Percentiles rank a stretch among this genome's conserved stretches.
phyloP scores from a whole-genome alignment of 2,797 vertebrate genomes.

The Phataginus tricuspis region DNA sequence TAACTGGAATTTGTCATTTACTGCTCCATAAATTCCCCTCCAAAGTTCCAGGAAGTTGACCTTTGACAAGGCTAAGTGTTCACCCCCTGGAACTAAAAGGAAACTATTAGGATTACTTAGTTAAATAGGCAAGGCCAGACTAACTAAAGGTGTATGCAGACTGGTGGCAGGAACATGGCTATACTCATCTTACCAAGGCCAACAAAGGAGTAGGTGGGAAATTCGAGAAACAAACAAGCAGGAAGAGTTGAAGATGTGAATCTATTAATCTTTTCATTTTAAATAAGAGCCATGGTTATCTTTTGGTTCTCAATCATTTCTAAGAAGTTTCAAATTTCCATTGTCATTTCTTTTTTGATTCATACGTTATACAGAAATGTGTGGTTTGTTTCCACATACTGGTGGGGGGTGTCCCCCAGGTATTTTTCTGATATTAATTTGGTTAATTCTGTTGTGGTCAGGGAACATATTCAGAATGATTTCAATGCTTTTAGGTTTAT shows the following conservation, averaged over 20 bases:
- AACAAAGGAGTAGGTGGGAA: fast-evolving
- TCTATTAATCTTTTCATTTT: neutral
- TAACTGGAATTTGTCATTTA: neutral
- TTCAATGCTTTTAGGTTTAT: neutral
- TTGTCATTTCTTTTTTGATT: neutral
- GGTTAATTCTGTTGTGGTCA: neutral
- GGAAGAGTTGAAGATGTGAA: neutral
- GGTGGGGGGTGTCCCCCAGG: neutral
- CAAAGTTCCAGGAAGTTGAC: neutral
- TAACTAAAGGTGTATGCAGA: fast-evolving
- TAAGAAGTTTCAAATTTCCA: neutral
- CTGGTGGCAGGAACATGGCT: fast-evolving
- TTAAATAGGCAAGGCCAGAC: neutral
- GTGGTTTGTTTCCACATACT: neutral
- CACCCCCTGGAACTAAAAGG: neutral
- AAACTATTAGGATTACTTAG: neutral
- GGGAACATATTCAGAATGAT: neutral
- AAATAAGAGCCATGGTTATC: neutral
- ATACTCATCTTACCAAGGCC: fast-evolving
- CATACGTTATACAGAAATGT: neutral
- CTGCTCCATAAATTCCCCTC: neutral
- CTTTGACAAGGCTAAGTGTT: neutral
- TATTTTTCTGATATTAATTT: neutral
- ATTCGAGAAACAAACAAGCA: neutral
- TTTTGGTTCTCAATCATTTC: neutral